Conservation (phyloP, 2,797 vertebrate genomes). For the Rhinella marina region DNA sequence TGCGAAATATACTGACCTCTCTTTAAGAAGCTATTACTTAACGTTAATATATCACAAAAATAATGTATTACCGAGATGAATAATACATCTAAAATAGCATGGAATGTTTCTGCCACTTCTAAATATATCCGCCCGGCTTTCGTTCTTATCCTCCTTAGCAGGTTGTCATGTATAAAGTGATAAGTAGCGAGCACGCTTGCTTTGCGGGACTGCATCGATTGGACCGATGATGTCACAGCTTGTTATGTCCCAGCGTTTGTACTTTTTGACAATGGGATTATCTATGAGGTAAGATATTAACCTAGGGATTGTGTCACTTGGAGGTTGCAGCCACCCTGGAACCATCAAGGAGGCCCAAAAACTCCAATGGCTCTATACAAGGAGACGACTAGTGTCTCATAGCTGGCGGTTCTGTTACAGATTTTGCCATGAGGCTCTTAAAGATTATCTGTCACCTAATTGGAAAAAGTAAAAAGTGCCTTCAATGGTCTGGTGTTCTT, state of each 20-base stretch:
- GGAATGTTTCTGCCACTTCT: conserved; percentile 11
- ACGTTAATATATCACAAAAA: neutral
- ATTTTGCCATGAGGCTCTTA: no score
- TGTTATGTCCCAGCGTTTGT: neutral
- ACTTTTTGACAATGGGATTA: neutral
- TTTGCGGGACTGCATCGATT: neutral
- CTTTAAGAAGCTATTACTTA: conserved; percentile 23
- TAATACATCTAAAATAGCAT: conserved; percentile 13
- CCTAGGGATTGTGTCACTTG: neutral
- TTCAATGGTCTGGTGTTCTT: no score
- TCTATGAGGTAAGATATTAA: neutral
- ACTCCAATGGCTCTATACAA: neutral
- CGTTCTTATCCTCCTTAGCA: neutral
- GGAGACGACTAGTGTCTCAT: neutral
- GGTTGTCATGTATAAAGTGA: conserved; percentile 1
- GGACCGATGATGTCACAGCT: neutral
- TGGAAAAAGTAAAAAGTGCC: no score
- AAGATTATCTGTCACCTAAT: neutral
- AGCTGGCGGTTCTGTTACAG: no score
- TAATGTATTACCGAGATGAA: conserved; percentile 4
- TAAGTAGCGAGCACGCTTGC: neutral
- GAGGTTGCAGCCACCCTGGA: neutral
- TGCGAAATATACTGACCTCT: neutral
- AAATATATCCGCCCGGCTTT: neutral
- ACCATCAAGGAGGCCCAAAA: neutral